Conservation (phyloP, 1,140 invertebrate species). For the Oryzaephilus surinamensis region DNA sequence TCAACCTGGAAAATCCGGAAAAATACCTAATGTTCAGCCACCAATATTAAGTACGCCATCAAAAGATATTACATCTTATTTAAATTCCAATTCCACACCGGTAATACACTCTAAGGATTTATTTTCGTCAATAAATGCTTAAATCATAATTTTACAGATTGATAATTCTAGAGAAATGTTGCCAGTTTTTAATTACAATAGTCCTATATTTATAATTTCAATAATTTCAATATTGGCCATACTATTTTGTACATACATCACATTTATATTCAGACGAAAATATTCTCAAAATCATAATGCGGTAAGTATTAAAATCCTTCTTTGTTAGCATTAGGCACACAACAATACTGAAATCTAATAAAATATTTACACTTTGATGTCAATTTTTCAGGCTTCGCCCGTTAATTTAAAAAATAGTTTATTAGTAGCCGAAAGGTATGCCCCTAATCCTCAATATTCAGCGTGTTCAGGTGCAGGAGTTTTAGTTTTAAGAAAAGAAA, state of each 20-base stretch:
- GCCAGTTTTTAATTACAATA: too few species aligned
- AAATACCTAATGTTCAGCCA: constrained; percentile 9
- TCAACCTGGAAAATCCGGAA: constrained; percentile 3
- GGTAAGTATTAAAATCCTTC: neutral
- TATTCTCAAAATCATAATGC: neutral
- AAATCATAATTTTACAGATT: too few species aligned
- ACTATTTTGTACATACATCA: neutral
- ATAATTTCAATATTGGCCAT: neutral
- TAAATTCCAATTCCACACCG: neutral
- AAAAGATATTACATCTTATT: neutral
- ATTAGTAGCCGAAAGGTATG: constrained; percentile 59
- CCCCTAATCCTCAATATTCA: constrained; percentile 67
- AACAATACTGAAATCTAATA: neutral
- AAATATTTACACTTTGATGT: neutral
- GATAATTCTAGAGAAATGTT: too few species aligned
- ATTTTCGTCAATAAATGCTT: too few species aligned
- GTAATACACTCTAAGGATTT: neutral
- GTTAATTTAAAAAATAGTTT: constrained; percentile 48
- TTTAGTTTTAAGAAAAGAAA: constrained; percentile 49
- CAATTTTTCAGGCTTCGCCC: constrained; percentile 35
- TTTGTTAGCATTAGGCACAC: too few species aligned
- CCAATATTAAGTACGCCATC: constrained; percentile 4
- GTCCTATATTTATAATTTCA: too few species aligned
- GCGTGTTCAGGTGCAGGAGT: constrained; percentile 44
- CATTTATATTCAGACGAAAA: constrained; percentile 5